A percentile compares a stretch with the other conserved stretches of the same genome.
Conservation (phyloP, 2,113 vertebrate genomes). For the Dasyprocta punctata region DNA sequence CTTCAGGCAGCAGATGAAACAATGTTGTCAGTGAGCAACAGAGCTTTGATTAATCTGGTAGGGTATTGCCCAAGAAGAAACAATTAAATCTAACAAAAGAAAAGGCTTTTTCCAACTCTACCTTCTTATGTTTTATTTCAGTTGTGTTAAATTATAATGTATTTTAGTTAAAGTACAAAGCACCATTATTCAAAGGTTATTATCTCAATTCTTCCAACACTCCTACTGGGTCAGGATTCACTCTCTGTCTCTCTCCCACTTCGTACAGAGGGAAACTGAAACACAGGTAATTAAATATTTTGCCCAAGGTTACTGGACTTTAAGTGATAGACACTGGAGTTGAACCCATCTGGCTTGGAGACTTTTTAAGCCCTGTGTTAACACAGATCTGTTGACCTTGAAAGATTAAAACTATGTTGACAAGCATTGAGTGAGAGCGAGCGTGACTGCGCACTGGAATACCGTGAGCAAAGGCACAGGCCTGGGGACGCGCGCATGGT, state of each 20-base stretch:
- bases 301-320: not conserved
- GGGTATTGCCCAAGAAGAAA: not conserved
- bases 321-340: not conserved
- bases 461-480: not conserved
- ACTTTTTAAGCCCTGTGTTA: not conserved
- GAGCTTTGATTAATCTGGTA: not conserved
- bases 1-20: not conserved
- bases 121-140: conserved; percentile 40
- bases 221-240: not conserved
- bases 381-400: not conserved
- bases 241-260: not conserved
- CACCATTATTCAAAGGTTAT: not conserved
- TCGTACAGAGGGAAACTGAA: not conserved
- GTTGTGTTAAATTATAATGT: conserved; percentile 22
- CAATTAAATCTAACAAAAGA: not conserved
- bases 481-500: not conserved
- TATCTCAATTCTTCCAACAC: not conserved
- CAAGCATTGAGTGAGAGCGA: not conserved
- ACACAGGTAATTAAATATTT: not conserved
- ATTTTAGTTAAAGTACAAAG: conserved; percentile 33
- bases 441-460: not conserved
- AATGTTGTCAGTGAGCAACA: not conserved
- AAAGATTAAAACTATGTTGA: not conserved
- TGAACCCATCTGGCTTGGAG: conserved; percentile 1
- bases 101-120: not conserved